phyloP scores from a whole-genome alignment of 2,888 invertebrate genomes.

The Polylopha cassiicola region DNA sequence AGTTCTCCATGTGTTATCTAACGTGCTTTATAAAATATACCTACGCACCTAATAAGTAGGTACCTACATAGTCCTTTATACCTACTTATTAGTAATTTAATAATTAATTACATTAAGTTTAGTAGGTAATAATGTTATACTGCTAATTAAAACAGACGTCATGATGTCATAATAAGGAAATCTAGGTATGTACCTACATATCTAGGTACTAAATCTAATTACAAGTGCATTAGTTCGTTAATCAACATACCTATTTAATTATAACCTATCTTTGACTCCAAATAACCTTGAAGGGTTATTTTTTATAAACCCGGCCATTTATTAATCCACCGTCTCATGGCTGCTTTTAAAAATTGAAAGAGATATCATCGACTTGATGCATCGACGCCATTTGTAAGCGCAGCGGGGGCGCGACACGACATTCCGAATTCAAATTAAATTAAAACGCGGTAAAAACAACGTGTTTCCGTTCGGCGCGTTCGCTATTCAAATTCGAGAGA shows the following conservation, averaged over 20 bases:
- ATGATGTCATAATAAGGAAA: too few relatives aligned
- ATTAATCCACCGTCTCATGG: slow-evolving; percentile 61
- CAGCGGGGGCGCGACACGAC: slow-evolving; percentile 63
- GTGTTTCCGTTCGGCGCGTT: slow-evolving; percentile 60
- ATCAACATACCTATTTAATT: slow-evolving; percentile 16
- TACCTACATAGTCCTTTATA: too few relatives aligned
- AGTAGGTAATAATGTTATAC: too few relatives aligned
- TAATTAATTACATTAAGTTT: too few relatives aligned
- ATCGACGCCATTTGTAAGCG: slow-evolving; percentile 71
- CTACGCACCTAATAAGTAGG: too few relatives aligned
- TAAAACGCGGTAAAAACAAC: slow-evolving; percentile 74
- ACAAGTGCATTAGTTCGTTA: too few relatives aligned
- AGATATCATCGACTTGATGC: slow-evolving; percentile 75
- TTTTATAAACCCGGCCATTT: slow-evolving; percentile 49
- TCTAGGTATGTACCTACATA: too few relatives aligned
- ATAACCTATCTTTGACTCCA: slow-evolving; percentile 40
- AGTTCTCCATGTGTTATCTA: too few relatives aligned
- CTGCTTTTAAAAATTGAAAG: slow-evolving; percentile 70
- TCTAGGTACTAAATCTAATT: too few relatives aligned
- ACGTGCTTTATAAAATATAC: too few relatives aligned
- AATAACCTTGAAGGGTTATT: slow-evolving; percentile 49
- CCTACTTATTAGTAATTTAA: too few relatives aligned
- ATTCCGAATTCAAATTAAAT: slow-evolving; percentile 73
- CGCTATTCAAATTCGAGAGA: slow-evolving; percentile 61
- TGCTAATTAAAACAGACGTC: too few relatives aligned